Percentiles rank a stretch among this genome's conserved stretches.
These are phyloP conservation scores for Oceanites oceanicus DNA, from an alignment of 2,113 vertebrate genomes.

Conservation along the genomic window DNA sequence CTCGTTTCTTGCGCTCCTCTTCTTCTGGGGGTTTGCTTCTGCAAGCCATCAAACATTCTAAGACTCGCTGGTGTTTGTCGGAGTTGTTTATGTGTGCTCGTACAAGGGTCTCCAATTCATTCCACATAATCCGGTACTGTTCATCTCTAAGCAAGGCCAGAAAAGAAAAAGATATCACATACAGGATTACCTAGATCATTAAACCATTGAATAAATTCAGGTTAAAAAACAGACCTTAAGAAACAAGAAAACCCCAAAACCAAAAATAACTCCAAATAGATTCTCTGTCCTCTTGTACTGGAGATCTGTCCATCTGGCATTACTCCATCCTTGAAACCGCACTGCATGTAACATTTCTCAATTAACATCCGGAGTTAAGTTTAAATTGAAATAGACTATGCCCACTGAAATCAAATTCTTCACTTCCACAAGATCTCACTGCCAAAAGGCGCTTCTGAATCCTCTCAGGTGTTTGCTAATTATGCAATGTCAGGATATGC, in stretches of 20 bases:
- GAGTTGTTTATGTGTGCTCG: constrained; percentile 89
- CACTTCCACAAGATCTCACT: background rate
- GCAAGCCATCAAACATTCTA: constrained; percentile 93
- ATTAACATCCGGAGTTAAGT: background rate
- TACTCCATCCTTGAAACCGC: background rate
- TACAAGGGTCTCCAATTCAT: constrained; percentile 96
- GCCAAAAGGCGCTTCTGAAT: background rate
- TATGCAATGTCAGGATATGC: background rate
- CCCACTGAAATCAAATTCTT: background rate
- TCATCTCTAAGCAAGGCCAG: constrained; percentile 81
- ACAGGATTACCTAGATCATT: too few relatives aligned
- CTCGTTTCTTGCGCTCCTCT: constrained; percentile 94
- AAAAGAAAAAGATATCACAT: rapidly evolving
- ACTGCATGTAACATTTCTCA: background rate
- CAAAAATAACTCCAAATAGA: background rate
- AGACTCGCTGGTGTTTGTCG: constrained; percentile 89
- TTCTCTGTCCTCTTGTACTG: background rate
- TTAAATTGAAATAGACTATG: background rate
- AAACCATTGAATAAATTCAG: background rate
- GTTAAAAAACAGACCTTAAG: background rate
- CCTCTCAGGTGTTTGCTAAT: background rate
- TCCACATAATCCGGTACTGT: constrained; percentile 99
- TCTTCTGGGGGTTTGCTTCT: constrained; percentile 96
- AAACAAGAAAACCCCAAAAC: background rate
- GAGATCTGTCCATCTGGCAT: background rate